These are phyloP conservation scores for Atta cephalotes DNA, from an alignment of 1,140 invertebrate species.

Conservation along the genomic window DNA sequence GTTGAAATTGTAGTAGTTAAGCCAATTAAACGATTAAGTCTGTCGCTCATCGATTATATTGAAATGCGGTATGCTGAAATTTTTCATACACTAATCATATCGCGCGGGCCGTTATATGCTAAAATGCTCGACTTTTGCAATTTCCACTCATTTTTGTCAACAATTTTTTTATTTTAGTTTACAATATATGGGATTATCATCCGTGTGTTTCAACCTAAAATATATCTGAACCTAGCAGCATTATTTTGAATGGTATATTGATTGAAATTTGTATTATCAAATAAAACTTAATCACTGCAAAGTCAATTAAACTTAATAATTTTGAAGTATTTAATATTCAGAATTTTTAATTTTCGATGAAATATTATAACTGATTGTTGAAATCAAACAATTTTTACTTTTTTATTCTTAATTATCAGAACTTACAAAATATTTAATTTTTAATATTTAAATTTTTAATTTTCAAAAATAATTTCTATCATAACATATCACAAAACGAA, in stretches of 20 bases:
- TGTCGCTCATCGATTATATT: conserved; percentile 58
- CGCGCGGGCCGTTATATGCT: conserved; percentile 42
- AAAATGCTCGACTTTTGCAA: conserved; percentile 52
- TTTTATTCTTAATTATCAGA: too few relatives aligned
- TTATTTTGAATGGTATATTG: not conserved
- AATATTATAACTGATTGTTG: too few relatives aligned
- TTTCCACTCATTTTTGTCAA: conserved; percentile 42
- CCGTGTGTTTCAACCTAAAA: conserved; percentile 28
- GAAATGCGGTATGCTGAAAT: conserved; percentile 40
- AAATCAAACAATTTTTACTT: too few relatives aligned
- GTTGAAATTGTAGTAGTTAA: conserved; percentile 71
- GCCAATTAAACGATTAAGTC: conserved; percentile 54
- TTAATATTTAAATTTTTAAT: too few relatives aligned
- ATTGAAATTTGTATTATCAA: not conserved
- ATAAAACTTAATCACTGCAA: not conserved
- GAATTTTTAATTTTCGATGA: too few relatives aligned
- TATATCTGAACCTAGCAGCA: not conserved
- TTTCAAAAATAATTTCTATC: too few relatives aligned
- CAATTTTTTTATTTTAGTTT: not conserved
- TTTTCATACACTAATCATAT: conserved; percentile 56
- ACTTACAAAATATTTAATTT: too few relatives aligned
- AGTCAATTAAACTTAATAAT: too few relatives aligned
- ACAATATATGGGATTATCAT: conserved; percentile 5
- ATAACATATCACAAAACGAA: too few relatives aligned
- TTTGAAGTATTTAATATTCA: too few relatives aligned